Evolutionary conservation across 1,140 invertebrate species (phyloP), one percentile per base, ranked within the genome.

Genomic region (Aleiodes sp.): DNA sequence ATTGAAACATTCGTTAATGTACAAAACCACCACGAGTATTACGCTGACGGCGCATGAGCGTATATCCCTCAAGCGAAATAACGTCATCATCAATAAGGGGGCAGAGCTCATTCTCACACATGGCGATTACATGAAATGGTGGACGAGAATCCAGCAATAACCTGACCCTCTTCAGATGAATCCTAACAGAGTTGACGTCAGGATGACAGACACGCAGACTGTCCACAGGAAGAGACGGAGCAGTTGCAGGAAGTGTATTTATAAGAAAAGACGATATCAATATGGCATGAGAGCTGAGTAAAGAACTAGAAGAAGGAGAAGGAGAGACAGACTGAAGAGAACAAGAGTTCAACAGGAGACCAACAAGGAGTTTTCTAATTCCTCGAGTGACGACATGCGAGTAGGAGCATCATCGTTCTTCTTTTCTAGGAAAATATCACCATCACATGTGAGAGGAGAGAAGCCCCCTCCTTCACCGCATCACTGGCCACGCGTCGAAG

Each of bases 11-110:
- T 31, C 7, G 8, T 57, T 39, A 2, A 67, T 39, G 41, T 57
- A 71, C 1, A 67, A 6, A 19, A 43, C 70, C 70, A 4, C 64
- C 64, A 16, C 24, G 28, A 2, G 10, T 14, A 14, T 31, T 57
- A 1, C 70, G 2, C 16, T 71, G 63, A 0, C 37, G 14, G 1
- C 70, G 14, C 9, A 62, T 19, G 2, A 71, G 10, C 4, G 8
- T 14, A 31, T 71, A 71, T 10, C 39, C 56, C 0, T 10, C 4
- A n/a, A 71, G 73, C 0, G 66, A 69, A 29, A 37, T 75, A 37
- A 31, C 81, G 74, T 21, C 12, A 28, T 21, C 31, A n/a, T 1
- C 19, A 28, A 60, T 19, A 52, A 7, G 2, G 19, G 43, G 16
- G 4, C 16, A 16, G 8, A 52, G 43, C 43, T 24, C 8, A 0